phyloP scores from a whole-genome alignment of 2,797 vertebrate species.

The Dermochelys coriacea region DNA sequence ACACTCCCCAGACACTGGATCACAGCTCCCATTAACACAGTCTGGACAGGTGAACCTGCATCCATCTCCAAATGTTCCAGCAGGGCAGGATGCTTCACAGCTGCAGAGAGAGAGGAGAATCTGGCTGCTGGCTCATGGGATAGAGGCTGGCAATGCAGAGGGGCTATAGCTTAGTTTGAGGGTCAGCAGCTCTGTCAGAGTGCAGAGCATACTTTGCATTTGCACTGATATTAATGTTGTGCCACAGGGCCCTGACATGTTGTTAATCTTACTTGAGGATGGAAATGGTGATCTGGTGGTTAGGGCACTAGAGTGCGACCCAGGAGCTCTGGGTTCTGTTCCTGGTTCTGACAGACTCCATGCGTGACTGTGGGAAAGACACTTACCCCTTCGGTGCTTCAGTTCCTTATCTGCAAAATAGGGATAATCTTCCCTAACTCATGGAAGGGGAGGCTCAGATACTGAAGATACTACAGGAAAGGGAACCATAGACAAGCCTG shows the following conservation, averaged over 20 bases:
- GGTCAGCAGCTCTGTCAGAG: too few species aligned
- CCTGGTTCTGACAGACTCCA: background rate
- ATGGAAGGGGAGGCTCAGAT: background rate
- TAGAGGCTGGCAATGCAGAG: background rate
- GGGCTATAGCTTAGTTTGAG: too few species aligned
- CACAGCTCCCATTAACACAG: conserved; percentile 88
- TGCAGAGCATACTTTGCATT: background rate
- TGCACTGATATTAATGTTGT: background rate
- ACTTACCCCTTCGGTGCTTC: background rate
- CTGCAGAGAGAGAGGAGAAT: conserved; percentile 74
- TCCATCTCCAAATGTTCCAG: conserved; percentile 86
- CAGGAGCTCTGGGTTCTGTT: background rate
- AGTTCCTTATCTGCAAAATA: background rate
- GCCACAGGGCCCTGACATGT: background rate
- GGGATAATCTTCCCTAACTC: background rate
- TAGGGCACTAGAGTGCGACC: background rate
- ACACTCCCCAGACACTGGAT: conserved; percentile 91
- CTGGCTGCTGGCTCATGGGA: background rate
- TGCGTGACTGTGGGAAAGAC: background rate
- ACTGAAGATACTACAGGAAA: background rate
- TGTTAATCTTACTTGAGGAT: too few species aligned
- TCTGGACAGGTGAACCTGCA: conserved; percentile 85
- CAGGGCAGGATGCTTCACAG: conserved; percentile 87
- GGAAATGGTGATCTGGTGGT: background rate
- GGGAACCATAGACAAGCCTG: background rate